Percentiles rank a stretch among this genome's conserved stretches.
phyloP scores from a whole-genome alignment of 2,797 vertebrate species.

The Gambusia yucatana region DNA sequence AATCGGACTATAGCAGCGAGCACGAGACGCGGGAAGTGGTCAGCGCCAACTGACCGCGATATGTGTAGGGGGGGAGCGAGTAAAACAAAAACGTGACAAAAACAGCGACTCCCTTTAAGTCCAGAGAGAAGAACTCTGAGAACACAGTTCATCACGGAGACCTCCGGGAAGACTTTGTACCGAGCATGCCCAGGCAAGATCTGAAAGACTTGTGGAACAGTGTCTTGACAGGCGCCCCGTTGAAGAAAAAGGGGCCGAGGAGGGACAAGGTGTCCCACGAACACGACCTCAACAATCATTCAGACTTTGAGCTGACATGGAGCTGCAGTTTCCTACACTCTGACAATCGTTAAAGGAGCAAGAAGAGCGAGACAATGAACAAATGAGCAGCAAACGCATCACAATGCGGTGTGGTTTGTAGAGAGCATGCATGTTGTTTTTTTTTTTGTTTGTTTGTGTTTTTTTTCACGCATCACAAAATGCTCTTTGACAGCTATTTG shows the following conservation, averaged over 20 bases:
- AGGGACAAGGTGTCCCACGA: slow-evolving; percentile 25
- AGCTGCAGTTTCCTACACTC: slow-evolving; percentile 49
- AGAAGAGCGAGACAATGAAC: slow-evolving; percentile 26
- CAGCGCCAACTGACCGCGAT: slow-evolving; percentile 91
- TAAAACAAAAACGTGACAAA: neutral
- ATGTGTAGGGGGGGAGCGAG: slow-evolving; percentile 39
- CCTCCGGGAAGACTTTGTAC: slow-evolving; percentile 47
- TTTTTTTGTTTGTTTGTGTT: slow-evolving; percentile 50
- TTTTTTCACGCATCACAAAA: slow-evolving; percentile 81
- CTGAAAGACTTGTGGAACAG: slow-evolving; percentile 18
- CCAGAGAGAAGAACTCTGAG: slow-evolving; percentile 57
- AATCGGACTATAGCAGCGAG: slow-evolving; percentile 99
- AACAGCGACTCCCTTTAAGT: slow-evolving; percentile 44
- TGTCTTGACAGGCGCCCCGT: slow-evolving; percentile 68
- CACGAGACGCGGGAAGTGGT: slow-evolving; percentile 93
- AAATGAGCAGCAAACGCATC: slow-evolving; percentile 51
- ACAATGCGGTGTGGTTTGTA: slow-evolving; percentile 56
- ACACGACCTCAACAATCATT: slow-evolving; percentile 30
- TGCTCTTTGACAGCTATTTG: slow-evolving; percentile 90
- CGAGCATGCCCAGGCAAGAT: slow-evolving; percentile 40
- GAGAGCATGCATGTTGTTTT: slow-evolving; percentile 91
- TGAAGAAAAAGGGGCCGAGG: slow-evolving; percentile 46
- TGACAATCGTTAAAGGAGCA: slow-evolving; percentile 66
- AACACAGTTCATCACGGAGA: slow-evolving; percentile 59
- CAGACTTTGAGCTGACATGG: slow-evolving; percentile 36